These are phyloP conservation scores for Catharus minimus DNA, from an alignment of 2,113 vertebrate genomes.

Conservation along the genomic window DNA sequence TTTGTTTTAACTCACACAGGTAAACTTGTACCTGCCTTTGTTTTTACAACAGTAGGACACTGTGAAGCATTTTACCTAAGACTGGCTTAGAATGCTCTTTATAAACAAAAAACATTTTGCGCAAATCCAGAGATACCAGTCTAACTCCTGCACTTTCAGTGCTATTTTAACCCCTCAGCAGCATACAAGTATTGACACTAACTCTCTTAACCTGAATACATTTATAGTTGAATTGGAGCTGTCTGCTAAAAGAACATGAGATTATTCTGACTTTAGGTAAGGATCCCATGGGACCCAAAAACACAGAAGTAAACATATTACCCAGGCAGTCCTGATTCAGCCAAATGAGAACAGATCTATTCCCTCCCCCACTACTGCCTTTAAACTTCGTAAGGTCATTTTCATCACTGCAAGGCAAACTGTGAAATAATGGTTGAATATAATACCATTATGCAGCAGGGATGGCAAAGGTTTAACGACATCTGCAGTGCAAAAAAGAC, in stretches of 20 bases:
- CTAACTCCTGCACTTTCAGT: not conserved
- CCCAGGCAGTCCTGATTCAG: not conserved
- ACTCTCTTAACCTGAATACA: not conserved
- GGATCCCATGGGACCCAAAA: not conserved
- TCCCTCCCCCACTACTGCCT: not conserved
- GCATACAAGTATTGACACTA: not conserved
- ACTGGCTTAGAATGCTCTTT: not conserved
- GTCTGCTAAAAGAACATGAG: not conserved
- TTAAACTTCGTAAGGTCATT: not conserved
- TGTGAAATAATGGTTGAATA: not conserved
- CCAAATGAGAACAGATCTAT: not conserved
- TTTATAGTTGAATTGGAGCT: not conserved
- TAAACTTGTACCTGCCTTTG: not conserved
- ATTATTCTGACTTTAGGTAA: not conserved
- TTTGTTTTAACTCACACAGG: not conserved
- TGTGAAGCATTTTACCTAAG: not conserved
- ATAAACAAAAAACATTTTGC: not conserved
- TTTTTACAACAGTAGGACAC: not conserved
- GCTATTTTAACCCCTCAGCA: not conserved
- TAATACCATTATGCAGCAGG: not conserved
- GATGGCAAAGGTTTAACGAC: not conserved
- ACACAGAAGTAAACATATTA: not conserved
- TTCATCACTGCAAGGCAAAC: constrained; percentile 3
- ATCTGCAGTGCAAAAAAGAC: not conserved
- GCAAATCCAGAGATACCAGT: not conserved